A percentile compares a stretch with the other conserved stretches of the same genome.
phyloP scores from a whole-genome alignment of 2,888 invertebrate genomes.

The Ferdinandea cuprea region DNA sequence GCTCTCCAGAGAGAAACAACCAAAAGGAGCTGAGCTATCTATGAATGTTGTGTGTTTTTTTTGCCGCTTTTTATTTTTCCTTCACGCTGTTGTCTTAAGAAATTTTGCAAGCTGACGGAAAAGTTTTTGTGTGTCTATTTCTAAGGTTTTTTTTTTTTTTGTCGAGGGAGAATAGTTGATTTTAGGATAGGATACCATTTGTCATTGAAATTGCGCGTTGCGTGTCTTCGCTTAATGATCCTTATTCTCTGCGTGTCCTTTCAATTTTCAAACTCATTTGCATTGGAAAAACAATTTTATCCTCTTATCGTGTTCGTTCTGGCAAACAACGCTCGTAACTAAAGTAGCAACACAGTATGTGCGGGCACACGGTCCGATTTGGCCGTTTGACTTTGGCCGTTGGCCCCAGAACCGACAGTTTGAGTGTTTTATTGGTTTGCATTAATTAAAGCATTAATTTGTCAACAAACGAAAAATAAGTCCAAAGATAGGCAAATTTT shows the following conservation, averaged over 20 bases:
- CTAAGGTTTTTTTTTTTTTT: background rate
- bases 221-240: slow-evolving; percentile 55
- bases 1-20: slow-evolving; percentile 63
- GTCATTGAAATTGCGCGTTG: slow-evolving; percentile 52
- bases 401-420: too few species aligned
- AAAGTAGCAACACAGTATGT: slow-evolving; percentile 7
- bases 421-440: slow-evolving; percentile 29
- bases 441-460: slow-evolving; percentile 52
- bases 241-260: slow-evolving; percentile 45
- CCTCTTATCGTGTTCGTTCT: slow-evolving; percentile 38
- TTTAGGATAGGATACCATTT: slow-evolving; percentile 36
- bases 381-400: too few species aligned
- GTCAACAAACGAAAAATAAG: background rate
- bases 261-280: slow-evolving; percentile 52
- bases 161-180: slow-evolving; percentile 29
- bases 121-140: slow-evolving; percentile 25
- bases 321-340: slow-evolving; percentile 21
- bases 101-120: slow-evolving; percentile 38
- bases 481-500: slow-evolving; percentile 17
- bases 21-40: slow-evolving; percentile 27
- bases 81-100: slow-evolving; percentile 58
- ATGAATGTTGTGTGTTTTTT: background rate
- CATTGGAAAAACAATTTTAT: slow-evolving; percentile 27
- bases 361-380: slow-evolving; percentile 1
- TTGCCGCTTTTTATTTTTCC: slow-evolving; percentile 24